Evolutionary conservation across 2,113 vertebrate genomes (phyloP).

Genomic region (Aphyosemion australe): DNA sequence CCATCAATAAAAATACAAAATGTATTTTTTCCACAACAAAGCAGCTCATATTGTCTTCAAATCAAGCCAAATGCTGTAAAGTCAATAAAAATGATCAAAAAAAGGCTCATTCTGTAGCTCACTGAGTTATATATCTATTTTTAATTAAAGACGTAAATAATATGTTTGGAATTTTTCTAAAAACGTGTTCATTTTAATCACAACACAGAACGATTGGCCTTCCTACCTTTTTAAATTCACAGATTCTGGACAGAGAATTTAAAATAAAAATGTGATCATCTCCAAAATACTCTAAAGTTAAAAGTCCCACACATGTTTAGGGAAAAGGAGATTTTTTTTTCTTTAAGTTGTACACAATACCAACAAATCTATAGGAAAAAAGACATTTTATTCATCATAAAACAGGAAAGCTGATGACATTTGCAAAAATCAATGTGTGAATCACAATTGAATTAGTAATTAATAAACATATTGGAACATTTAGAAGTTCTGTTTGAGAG

Average conservation of each 20-base stretch:
- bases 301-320: slow-evolving; percentile 18
- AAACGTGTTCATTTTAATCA: background rate
- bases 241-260: no score
- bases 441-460: background rate
- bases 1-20: slow-evolving; percentile 35
- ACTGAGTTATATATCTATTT: no score
- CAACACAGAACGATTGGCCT: background rate
- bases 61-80: slow-evolving; percentile 17
- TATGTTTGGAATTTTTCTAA: background rate
- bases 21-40: slow-evolving; percentile 19
- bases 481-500: slow-evolving; percentile 4
- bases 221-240: slow-evolving; percentile 36
- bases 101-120: no score
- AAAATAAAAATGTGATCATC: no score
- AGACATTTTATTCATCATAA: background rate
- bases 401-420: no score
- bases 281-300: no score
- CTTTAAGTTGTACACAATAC: slow-evolving; percentile 33
- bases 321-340: slow-evolving; percentile 36
- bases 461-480: background rate
- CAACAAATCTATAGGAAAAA: background rate
- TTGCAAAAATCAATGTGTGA: no score
- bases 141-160: no score
- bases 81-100: background rate
- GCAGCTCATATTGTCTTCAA: slow-evolving; percentile 40